Base-by-base conservation (phyloP, 2,888 invertebrate genomes). In the Nephrotoma flavescens region DNA sequence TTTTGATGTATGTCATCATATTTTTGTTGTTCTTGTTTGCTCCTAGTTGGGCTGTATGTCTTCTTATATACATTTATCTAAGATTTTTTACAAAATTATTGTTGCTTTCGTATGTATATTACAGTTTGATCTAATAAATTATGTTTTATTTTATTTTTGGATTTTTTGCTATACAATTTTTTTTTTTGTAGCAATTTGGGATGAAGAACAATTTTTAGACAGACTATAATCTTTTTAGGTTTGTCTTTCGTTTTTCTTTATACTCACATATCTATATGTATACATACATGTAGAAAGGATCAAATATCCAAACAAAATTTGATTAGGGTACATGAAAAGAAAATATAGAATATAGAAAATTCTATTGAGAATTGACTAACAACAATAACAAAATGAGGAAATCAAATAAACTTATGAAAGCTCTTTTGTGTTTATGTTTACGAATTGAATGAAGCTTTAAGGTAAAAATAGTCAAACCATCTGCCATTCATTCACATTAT, bases 1-100 rank as follows among this genome's bases (percentile, higher is more conserved):
- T 84, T 84, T 84, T 84, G 84, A 84, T 84, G n/a, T 84, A 84
- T 42, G 84, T 84, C 84, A 84, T 84, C 84, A 42, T 42, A 41
- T 41, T 84, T 84, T 84, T 57, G 6, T 57, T 57, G n/a, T 44
- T 31, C 7, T 44, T 71, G 71, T 71, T 9, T 71, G 71, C 71
- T 71, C 71, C 31, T 71, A 31, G 12, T 31, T 6, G 9, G 7
- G 31, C 31, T 4, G 9, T 71, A 2, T 31, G 9, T 71, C 7
- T 31, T 4, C 11, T 9, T 71, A 11, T 1, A 31, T 71, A 11
- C 9, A 31, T 71, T 31, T 71, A 11, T 71, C 71, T 71, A 71
- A 19, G 19, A 71, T 71, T 71, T n/a, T 71, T 31, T 71, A 71
- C 71, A 71, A 71, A 71, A 71, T 71, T 71, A 71, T 31, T 71